Conservation (phyloP, 2,888 invertebrate species). For the Panopea generosa region DNA sequence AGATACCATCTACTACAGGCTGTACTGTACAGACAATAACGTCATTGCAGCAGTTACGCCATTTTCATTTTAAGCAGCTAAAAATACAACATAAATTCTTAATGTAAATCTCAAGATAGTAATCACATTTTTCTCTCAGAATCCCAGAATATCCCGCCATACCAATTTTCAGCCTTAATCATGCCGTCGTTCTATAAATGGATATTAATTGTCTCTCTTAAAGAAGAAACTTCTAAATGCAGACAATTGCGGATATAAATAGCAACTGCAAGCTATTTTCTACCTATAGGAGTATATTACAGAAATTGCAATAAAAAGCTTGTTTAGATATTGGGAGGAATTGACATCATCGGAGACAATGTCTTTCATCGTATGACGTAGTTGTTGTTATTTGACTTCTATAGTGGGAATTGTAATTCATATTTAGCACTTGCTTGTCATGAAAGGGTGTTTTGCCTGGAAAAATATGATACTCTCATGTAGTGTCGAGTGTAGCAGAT, state of each 20-base stretch:
- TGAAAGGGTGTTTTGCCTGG: no score
- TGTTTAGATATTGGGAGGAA: background rate
- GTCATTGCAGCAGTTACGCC: no score
- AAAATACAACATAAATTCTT: no score
- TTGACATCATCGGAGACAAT: constrained; percentile 5
- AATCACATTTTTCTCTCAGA: constrained; percentile 8
- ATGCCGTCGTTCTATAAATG: constrained; percentile 14
- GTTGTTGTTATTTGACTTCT: background rate
- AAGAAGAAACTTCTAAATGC: constrained; percentile 32
- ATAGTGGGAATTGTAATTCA: constrained; percentile 1
- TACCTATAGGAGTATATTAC: constrained; percentile 16
- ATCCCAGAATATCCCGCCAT: constrained; percentile 15
- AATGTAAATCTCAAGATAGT: background rate
- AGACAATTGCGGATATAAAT: constrained; percentile 38
- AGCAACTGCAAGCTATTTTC: constrained; percentile 47
- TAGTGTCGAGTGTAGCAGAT: no score
- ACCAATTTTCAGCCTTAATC: constrained; percentile 17
- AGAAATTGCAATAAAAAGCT: constrained; percentile 9
- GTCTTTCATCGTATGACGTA: constrained; percentile 8
- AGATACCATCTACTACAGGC: no score
- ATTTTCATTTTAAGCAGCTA: no score
- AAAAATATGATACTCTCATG: no score
- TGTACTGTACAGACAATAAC: no score
- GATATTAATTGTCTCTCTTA: constrained; percentile 24
- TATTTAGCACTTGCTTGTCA: background rate